Base-by-base conservation (phyloP, 2,888 invertebrate genomes). In the Calephelis perditalis region DNA sequence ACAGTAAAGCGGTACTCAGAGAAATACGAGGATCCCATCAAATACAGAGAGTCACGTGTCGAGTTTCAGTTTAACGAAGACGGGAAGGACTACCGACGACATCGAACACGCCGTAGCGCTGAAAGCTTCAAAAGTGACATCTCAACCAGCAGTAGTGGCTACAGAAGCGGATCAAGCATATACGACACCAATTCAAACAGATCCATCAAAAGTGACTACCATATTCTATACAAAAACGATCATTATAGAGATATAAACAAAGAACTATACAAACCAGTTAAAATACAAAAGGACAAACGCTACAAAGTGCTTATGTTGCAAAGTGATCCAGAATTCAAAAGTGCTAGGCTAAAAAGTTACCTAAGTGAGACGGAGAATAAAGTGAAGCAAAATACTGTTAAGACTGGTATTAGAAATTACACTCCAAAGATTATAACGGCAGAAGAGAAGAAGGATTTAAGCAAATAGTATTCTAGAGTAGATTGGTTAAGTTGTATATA, bases 361-460 rank as follows among this genome's bases (percentile, higher is more conserved):
- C 69, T 83, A 61, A 81, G 78, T 61, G 87, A 88, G 61, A 68
- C 82, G 1, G 87, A 87, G 56, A 92, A 91, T 68, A 87, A 88
- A 9, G 77, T 72, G 7, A 73, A 81, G 11, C 54, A 52, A 7
- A 79, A 76, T 64, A 75, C 82, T 64, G 93, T 91, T 76, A 92
- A 88, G 69, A 91, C 86, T 61, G 92, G 94, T 56, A 93, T 95
- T 68, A 90, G 95, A 67, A 94, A 94, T 77, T 95, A 95, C 69
- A 94, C 94, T 26, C 95, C 95, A 26, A 95, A 94, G 78, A 94
- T 94, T 63, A 79, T 94, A 52, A 90, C 92, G 36, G 92, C 92
- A 63, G 92, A 92, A 70, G 90, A 92, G 61, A 91, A 84, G 70
- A 82, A 94, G 68, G 92, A 92, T 80, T 94, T 94, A 94, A 94